Conservation (phyloP, 2,888 invertebrate genomes). For the Chouioia cunea region DNA sequence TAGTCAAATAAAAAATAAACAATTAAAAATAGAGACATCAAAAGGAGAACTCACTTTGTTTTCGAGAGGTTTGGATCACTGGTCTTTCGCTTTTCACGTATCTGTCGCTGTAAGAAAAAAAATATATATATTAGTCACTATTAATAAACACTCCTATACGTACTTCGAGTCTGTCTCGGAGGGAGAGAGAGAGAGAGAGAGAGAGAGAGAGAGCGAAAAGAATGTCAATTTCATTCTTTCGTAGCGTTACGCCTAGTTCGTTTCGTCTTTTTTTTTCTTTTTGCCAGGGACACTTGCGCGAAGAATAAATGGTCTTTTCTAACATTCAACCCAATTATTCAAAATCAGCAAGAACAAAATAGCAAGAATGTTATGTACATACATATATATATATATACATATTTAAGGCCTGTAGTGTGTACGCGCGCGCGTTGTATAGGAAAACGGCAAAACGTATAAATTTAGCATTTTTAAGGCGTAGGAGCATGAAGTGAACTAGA, state of each 20-base stretch:
- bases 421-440: no score
- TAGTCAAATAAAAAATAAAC: slow-evolving; percentile 37
- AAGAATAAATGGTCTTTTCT: no score
- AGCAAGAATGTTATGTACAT: no score
- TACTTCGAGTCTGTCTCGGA: not conserved
- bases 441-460: not conserved
- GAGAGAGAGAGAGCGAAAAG: not conserved
- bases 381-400: no score
- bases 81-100: slow-evolving; percentile 80
- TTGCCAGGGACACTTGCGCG: no score
- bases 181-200: not conserved
- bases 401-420: no score
- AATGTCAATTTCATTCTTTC: slow-evolving; percentile 5
- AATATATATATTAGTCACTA: slow-evolving; percentile 30
- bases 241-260: not conserved
- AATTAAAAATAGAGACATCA: slow-evolving; percentile 13
- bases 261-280: no score
- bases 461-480: not conserved
- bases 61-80: slow-evolving; percentile 85
- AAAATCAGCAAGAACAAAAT: no score
- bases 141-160: slow-evolving; percentile 3
- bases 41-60: slow-evolving; percentile 73
- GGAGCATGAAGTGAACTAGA: not conserved
- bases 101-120: slow-evolving; percentile 73
- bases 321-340: no score